Conservation (phyloP, 2,113 vertebrate species). For the Oenanthe oenanthe region DNA sequence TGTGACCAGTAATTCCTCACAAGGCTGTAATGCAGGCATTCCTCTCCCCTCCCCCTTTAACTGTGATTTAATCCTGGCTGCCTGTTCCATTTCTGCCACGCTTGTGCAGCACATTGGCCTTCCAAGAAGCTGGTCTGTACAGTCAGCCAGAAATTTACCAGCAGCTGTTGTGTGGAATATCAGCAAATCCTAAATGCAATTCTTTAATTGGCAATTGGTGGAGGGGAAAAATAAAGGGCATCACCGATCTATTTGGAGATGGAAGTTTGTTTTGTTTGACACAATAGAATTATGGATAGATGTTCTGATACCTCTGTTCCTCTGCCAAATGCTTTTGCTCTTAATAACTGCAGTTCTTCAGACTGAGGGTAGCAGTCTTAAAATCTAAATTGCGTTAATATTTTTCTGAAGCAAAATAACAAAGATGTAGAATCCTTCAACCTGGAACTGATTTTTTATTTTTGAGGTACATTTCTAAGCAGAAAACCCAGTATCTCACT, state of each 20-base stretch:
- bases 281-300: not conserved
- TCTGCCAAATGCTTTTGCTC: not conserved
- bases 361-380: not conserved
- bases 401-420: not conserved
- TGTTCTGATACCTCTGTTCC: not conserved
- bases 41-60: not conserved
- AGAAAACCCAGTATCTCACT: not conserved
- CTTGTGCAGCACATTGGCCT: conserved; percentile 13
- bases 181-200: not conserved
- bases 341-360: not conserved
- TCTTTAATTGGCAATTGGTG: not conserved
- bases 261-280: not conserved
- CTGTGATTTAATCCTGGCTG: conserved; percentile 1
- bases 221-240: not conserved
- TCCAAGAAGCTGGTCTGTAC: conserved; percentile 27
- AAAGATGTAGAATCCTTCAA: not conserved
- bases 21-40: not conserved
- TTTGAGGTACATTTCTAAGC: not conserved
- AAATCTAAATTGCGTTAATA: not conserved
- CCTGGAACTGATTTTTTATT: not conserved
- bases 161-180: conserved; percentile 41
- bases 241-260: not conserved
- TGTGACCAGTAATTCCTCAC: not conserved
- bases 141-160: conserved; percentile 21
- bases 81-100: conserved; percentile 7